A percentile compares a stretch with the other conserved stretches of the same genome.
phyloP scores from a whole-genome alignment of 2,113 vertebrate genomes.

The Clupea harengus region DNA sequence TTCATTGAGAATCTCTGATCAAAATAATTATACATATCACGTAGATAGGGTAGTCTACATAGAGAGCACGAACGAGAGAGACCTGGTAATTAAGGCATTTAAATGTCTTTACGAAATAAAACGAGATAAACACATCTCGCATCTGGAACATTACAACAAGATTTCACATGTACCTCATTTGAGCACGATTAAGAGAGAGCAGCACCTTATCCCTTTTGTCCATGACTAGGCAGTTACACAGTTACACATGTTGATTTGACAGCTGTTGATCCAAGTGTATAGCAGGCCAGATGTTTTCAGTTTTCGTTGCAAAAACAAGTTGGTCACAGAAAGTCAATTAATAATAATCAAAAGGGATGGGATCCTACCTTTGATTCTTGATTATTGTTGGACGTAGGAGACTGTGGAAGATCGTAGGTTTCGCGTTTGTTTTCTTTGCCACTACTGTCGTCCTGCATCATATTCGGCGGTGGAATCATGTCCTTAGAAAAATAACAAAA shows the following conservation, averaged over 20 bases:
- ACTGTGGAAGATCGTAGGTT: slow-evolving; percentile 62
- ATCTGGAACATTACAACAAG: background rate
- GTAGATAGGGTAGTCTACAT: too few relatives aligned
- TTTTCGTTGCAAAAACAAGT: background rate
- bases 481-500: slow-evolving; percentile 20
- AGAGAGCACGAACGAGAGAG: too few relatives aligned
- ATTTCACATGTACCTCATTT: background rate
- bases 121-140: background rate
- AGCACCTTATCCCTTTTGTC: background rate
- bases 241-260: slow-evolving; percentile 11
- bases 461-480: slow-evolving; percentile 72
- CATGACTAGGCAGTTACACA: background rate
- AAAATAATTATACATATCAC: too few relatives aligned
- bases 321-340: background rate
- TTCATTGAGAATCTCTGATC: too few relatives aligned
- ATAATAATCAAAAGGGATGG: background rate
- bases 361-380: slow-evolving; percentile 73
- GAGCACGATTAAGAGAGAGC: background rate
- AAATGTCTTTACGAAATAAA: too few relatives aligned
- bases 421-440: slow-evolving; percentile 67
- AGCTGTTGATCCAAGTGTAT: background rate
- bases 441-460: slow-evolving; percentile 66
- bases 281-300: background rate
- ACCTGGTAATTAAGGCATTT: too few relatives aligned
- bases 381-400: slow-evolving; percentile 62